Base-by-base conservation (phyloP, 2,888 invertebrate genomes). In the Sphaerophoria taeniata region DNA sequence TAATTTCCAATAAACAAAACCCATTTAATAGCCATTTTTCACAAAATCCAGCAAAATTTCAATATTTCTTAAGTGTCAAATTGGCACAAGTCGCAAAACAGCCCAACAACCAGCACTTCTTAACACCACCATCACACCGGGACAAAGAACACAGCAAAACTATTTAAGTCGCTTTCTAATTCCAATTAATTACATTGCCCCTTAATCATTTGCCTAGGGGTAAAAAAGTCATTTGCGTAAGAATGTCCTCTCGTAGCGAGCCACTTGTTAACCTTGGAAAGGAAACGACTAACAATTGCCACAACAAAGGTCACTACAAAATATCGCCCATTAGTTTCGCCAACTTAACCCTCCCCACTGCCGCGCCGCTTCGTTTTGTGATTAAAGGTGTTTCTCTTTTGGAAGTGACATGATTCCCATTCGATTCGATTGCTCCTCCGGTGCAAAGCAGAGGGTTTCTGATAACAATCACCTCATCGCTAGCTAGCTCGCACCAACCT, bases 181-280 rank as follows among this genome's bases (percentile, higher is more conserved):
- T 70, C 73, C 56, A 70, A 85, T 81, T 85, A 70, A 85, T 85
- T 73, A 60, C 61, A n/a, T 33, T 34, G 47, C 69, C 36, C 39
- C 58, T 24, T 34, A 47, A 39, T 78, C 72, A 85, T 16, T 55
- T 51, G 43, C 34, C 14, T 6, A 4, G 2, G 3, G 11, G 14
- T 14, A 36, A 43, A n/a, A n/a, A 43, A 9, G 9, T 43, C 9
- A 43, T 43, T 9, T 43, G 7, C 65, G 51, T n/a, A n/a, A n/a
- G n/a, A n/a, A n/a, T n/a, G n/a, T n/a, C n/a, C n/a, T n/a, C n/a
- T n/a, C n/a, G n/a, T 51, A 14, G 36, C 55, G 3, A 45, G 49
- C 79, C 74, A 73, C 84, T 76, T 77, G 69, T 77, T 85, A 77
- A 77, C 85, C 85, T 85, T 85, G 85, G 63, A 63, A 69, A 45